Evolutionary conservation across 2,797 vertebrate genomes (phyloP), one percentile per base, ranked within the genome.

Genomic region (Sternarchorhynchus goeldii): DNA sequence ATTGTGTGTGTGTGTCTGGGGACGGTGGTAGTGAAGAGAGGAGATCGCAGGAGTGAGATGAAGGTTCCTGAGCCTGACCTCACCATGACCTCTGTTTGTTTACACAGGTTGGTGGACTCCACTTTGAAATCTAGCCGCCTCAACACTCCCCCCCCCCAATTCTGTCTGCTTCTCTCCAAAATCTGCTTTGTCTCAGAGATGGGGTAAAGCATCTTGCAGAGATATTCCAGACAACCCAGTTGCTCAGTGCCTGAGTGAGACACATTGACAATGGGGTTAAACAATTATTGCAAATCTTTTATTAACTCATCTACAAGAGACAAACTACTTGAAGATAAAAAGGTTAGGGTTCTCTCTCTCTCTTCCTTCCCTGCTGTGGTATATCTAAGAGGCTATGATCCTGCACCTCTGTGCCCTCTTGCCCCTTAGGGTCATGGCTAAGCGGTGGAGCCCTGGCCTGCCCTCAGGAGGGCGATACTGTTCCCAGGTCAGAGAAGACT

Each of bases 31-130:
- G 45, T 50, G 10, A 50, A 50, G 45, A 67, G 79, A 67, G 21
- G 36, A 56, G 53, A 66, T 60, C 74, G 34, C 45, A 55, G 56
- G 60, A 90, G 89, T 90, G 92, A 93, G 88, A 90, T 89, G 86
- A 85, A 87, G 84, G 87, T 89, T 90, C 88, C 88, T 73, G 89
- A 83, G 89, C 89, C 87, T 93, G 94, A 97, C 95, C 95, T 91
- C 82, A 58, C 81, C 73, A 81, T 94, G 94, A 97, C 95, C 95
- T 93, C 89, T 89, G 87, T 91, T 91, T 95, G 90, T 96, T 97
- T 95, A 95, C 90, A 94, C 91, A 90, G 87, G 92, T 94, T 95
- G 93, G 82, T 89, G 88, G 87, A 93, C 94, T 93, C 94, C 91
- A 89, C 88, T 93, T 94, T 94, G 93, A 93, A 82, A 82, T 70